phyloP scores from a whole-genome alignment of 1,140 invertebrate species.

The Drosophila burlai region DNA sequence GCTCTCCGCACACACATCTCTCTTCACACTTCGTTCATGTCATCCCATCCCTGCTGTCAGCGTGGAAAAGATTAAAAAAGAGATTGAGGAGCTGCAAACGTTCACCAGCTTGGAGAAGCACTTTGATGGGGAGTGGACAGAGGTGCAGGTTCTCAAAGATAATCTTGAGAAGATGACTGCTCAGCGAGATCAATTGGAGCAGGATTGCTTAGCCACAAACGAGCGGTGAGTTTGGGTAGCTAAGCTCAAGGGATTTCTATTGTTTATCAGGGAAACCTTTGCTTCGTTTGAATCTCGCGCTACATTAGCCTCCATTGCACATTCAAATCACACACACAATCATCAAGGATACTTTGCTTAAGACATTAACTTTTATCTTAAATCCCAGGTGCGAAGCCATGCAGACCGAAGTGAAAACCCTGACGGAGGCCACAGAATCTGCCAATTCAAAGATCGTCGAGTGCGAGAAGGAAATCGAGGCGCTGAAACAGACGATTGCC shows the following conservation, averaged over 20 bases:
- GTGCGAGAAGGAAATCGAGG: conserved; percentile 54
- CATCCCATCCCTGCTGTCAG: conserved; percentile 20
- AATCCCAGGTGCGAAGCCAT: conserved; percentile 49
- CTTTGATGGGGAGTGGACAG: conserved; percentile 52
- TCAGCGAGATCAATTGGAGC: conserved; percentile 51
- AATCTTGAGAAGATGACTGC: conserved; percentile 39
- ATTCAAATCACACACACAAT: neutral
- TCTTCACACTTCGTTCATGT: conserved; percentile 4
- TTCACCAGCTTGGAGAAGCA: conserved; percentile 73
- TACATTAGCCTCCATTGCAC: neutral
- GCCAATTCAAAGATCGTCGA: conserved; percentile 45
- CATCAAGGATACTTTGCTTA: neutral
- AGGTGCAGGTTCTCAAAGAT: conserved; percentile 38
- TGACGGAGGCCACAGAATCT: conserved; percentile 34
- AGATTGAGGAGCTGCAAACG: conserved; percentile 60
- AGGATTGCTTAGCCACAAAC: conserved; percentile 35
- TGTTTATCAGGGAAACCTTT: too few species aligned
- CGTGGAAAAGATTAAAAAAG: conserved; percentile 50
- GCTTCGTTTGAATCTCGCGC: too few species aligned
- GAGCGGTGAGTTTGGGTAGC: conserved; percentile 63
- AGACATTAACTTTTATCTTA: neutral
- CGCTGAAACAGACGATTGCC: conserved; percentile 50
- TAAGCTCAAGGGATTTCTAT: too few species aligned
- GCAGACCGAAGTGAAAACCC: conserved; percentile 38
- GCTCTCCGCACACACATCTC: neutral